Evolutionary conservation across 2,113 vertebrate species (phyloP).

Genomic region (Ictalurus furcatus): DNA sequence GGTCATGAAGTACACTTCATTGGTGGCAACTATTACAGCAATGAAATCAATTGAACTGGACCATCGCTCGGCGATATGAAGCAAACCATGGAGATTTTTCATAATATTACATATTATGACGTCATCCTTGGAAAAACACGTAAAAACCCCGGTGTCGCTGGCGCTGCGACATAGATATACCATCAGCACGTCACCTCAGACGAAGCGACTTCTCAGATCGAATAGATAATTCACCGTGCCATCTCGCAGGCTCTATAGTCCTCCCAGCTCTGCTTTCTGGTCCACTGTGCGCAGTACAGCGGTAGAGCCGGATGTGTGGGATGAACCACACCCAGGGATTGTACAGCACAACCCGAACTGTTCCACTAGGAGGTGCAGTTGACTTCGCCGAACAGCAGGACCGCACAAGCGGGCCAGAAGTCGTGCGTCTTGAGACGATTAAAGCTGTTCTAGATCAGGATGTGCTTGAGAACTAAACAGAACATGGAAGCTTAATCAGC

Average conservation of each 20-base stretch:
- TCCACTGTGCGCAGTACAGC: not conserved
- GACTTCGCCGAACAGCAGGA: not conserved
- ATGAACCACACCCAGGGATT: not conserved
- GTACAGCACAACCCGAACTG: not conserved
- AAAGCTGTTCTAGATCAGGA: not conserved
- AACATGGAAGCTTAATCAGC: not conserved
- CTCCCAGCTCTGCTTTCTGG: not conserved
- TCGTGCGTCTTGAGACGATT: not conserved
- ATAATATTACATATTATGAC: not conserved
- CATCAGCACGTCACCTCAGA: too few relatives aligned
- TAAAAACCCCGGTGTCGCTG: not conserved
- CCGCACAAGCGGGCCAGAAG: not conserved
- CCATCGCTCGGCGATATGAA: not conserved
- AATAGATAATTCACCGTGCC: too few relatives aligned
- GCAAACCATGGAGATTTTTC: not conserved
- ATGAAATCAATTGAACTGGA: not conserved
- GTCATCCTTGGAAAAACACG: not conserved
- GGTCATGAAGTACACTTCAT: too few relatives aligned
- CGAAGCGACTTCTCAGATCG: too few relatives aligned
- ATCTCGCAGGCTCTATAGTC: not conserved
- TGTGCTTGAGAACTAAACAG: not conserved
- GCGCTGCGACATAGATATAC: too few relatives aligned
- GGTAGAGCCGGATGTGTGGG: not conserved
- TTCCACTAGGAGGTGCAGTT: conserved; percentile 19
- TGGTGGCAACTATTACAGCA: not conserved